Evolutionary conservation across 2,113 vertebrate genomes (phyloP), one percentile per base, ranked within the genome.

Genomic region (Zapornia atra): DNA sequence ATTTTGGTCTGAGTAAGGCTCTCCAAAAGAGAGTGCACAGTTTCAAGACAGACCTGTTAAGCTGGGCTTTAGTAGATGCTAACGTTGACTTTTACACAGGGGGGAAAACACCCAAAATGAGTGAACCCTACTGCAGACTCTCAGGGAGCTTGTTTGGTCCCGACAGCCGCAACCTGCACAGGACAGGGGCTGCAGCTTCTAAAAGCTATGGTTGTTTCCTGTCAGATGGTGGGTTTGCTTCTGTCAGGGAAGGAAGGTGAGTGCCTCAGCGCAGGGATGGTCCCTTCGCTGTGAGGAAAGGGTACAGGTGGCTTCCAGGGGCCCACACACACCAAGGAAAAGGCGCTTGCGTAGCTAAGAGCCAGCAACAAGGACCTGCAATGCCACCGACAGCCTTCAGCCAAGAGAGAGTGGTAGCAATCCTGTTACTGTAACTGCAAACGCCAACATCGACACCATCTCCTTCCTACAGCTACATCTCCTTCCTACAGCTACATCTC

Each of bases 191-290:
- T 38, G 59, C 65, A 38, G 46, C 29, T 66, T 19, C 46, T 54
- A 33, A 7, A 54, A 48, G 14, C n/a, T 15, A 12, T 0, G 9
- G 9, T 33, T 33, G 21, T 22, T 70, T 33, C 61, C 44, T n/a
- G 21, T 5, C 15, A 19, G n/a, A 15, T 2, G 1, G 33, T 6
- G 16, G n/a, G 3, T 70, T 70, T 42, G 31, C 57, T 79, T 64
- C 21, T 15, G 36, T n/a, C 25, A 21, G 84, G 56, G 54, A 64
- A 65, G 68, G n/a, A 33, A 65, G 29, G 46, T 1, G 1, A 6
- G 2, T 1, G 11, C 20, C 70, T 40, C 34, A 29, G 68, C 1
- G 0, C 20, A 15, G 54, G 54, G 48, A 24, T 1, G 7, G 15
- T 76, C 57, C 3, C 75, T 44, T 38, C 28, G 6, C 68, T 50